Evolutionary conservation across 2,797 vertebrate species (phyloP), one percentile per base, ranked within the genome.

Genomic region (Enteromius paludinosus): DNA sequence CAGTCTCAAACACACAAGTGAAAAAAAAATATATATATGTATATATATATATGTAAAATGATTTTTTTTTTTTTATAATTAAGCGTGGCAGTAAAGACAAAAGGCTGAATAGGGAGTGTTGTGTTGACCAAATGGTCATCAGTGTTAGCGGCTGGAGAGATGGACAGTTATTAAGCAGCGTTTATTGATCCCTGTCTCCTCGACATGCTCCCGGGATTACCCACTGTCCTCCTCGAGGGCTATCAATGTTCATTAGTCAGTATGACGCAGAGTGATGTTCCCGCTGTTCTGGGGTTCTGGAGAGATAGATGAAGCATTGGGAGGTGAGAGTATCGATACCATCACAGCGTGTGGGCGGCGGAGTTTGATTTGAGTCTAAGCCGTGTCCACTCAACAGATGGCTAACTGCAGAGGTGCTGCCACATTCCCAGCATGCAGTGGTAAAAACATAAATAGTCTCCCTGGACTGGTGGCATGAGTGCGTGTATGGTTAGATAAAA

Each of bases 221-320:
- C 86, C 85, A 87, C 81, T 83, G 82, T 87, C 79, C 82, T 87
- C 73, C 79, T 87, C 25, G 43, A 89, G 85, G 85, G 79, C 82
- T 84, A 89, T 87, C 88, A 86, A 82, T 89, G 86, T 89, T 87
- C 85, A 89, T 89, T 87, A 87, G 85, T 87, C 86, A 87, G 83
- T 47, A 68, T 85, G 85, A 85, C 65, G 78, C 56, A 85, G 85
- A 88, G 49, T 59, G 79, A 85, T 87, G 85, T 72, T 85, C 76
- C 62, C 45, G 61, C 82, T 85, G 85, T 71, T 77, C 23, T 35
- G 84, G 82, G 84, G 85, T 71, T 86, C 81, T 84, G 82, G 70
- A 72, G 66, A 87, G 79, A 84, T 84, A 77, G 61, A 88, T 87
- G 75, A 79, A 88, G 66, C 83, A 80, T 75, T 12, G 10, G 68